Base-by-base conservation (phyloP, 2,888 invertebrate genomes). In the Pyrrhia umbra region DNA sequence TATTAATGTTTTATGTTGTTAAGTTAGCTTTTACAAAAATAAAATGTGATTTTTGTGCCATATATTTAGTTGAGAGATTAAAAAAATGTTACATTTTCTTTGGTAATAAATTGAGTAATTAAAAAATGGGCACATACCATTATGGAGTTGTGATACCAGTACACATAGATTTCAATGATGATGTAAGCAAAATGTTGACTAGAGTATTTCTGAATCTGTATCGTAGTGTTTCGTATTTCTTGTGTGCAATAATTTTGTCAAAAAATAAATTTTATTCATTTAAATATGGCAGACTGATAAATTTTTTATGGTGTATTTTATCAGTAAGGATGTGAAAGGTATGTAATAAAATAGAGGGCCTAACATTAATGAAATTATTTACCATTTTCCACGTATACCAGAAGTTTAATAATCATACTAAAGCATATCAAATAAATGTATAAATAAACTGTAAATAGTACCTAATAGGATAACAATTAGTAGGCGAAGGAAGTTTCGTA, bases 401-500 rank as follows among this genome's bases (percentile, higher is more conserved):
- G 47, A 55, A 68, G 43, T 74, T 66, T 84, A 80, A 82, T 85
- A 86, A 88, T 85, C 81, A 85, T 88, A 88, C 81, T 81, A 85
- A 92, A 87, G 92, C 92, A 93, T 93, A 93, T 92, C 93, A 91
- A 80, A 79, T 73, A 76, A 74, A 78, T 84, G 79, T 83, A 80
- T 75, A 75, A 75, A 77, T 65, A 59, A 60, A 59, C 42, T 76
- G 70, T 87, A 88, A 80, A 79, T 80, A 81, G 40, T 69, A n/a
- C n/a, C n/a, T n/a, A 47, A 21, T 68, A 66, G 3, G 20, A 37
- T 76, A 60, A 50, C 57, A 75, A 62, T 69, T 71, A 66, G 50
- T 65, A 63, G 49, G 50, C 18, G 37, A 43, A 59, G 13, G 16
- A 68, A 66, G 65, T 70, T 65, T 66, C 27, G 40, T 43, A 23